Evolutionary conservation across 2,888 invertebrate genomes (phyloP).

Genomic region (Diadegma fenestrale): DNA sequence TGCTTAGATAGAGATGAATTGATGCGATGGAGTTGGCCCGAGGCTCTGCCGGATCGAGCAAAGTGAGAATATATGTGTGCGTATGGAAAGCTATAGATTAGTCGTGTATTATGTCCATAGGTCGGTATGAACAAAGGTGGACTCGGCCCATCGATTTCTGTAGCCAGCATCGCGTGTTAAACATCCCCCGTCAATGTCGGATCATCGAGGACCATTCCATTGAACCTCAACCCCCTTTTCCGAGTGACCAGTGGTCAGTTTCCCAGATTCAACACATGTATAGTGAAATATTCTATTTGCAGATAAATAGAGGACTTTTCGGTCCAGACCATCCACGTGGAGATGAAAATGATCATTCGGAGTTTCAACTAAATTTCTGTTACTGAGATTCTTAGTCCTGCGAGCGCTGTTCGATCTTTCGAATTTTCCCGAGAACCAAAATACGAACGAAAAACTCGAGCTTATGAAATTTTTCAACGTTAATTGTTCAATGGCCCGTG

Average conservation of each 20-base stretch:
- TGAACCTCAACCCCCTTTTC: constrained; percentile 39
- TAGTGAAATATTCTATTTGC: background rate
- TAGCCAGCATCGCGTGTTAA: constrained; percentile 53
- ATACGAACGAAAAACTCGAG: too few relatives aligned
- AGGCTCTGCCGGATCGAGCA: constrained; percentile 52
- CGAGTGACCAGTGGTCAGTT: constrained; percentile 82
- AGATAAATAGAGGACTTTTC: background rate
- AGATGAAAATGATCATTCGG: too few relatives aligned
- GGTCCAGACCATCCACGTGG: background rate
- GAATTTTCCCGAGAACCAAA: too few relatives aligned
- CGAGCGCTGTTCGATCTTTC: background rate
- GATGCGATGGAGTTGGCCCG: constrained; percentile 22
- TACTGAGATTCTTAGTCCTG: background rate
- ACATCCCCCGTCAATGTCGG: constrained; percentile 73
- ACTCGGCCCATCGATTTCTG: constrained; percentile 60
- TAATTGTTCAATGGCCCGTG: too few relatives aligned
- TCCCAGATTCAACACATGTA: constrained; percentile 65
- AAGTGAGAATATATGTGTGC: constrained; percentile 27
- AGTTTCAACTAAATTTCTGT: too few relatives aligned
- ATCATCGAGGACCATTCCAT: constrained; percentile 67
- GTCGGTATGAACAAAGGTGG: constrained; percentile 62
- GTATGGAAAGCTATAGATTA: constrained; percentile 9
- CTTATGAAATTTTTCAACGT: too few relatives aligned
- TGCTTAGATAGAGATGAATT: constrained; percentile 6
- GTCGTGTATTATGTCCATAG: constrained; percentile 19